Conservation (phyloP, 2,888 invertebrate species). For the Pristionchus exspectatus region DNA sequence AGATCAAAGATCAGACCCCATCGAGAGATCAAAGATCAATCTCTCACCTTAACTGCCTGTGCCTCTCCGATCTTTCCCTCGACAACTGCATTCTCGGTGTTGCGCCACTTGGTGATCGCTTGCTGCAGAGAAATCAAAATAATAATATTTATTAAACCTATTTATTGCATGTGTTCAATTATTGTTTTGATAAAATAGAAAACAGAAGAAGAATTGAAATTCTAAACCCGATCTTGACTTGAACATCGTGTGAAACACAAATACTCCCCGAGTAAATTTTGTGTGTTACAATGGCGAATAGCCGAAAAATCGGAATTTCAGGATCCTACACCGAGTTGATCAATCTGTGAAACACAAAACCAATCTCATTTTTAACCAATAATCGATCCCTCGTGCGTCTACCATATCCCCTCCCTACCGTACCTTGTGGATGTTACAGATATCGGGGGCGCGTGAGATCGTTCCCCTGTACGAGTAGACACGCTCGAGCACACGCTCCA, state of each 20-base stretch:
- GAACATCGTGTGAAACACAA: background rate
- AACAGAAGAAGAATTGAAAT: too few species aligned
- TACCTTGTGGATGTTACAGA: conserved; percentile 90
- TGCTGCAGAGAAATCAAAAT: conserved; percentile 60
- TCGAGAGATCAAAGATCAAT: conserved; percentile 6
- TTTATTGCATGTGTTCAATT: too few species aligned
- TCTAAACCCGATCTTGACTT: too few species aligned
- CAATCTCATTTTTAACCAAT: background rate
- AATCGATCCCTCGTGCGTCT: background rate
- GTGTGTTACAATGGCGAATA: too few species aligned
- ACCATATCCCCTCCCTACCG: conserved; percentile 22
- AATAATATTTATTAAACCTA: too few species aligned
- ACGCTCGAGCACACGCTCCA: conserved; percentile 92
- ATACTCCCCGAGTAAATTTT: background rate
- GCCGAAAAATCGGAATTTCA: too few species aligned
- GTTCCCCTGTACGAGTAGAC: conserved; percentile 95
- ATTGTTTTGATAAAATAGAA: too few species aligned
- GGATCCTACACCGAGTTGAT: background rate
- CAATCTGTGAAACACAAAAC: background rate
- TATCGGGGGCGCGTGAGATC: conserved; percentile 91
- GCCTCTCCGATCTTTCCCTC: conserved; percentile 63
- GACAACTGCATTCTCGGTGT: conserved; percentile 55
- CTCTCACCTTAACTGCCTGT: conserved; percentile 82
- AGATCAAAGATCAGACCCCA: background rate
- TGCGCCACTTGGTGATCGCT: conserved; percentile 67